Conservation (phyloP, 2,797 vertebrate genomes). For the Streptopelia turtur region DNA sequence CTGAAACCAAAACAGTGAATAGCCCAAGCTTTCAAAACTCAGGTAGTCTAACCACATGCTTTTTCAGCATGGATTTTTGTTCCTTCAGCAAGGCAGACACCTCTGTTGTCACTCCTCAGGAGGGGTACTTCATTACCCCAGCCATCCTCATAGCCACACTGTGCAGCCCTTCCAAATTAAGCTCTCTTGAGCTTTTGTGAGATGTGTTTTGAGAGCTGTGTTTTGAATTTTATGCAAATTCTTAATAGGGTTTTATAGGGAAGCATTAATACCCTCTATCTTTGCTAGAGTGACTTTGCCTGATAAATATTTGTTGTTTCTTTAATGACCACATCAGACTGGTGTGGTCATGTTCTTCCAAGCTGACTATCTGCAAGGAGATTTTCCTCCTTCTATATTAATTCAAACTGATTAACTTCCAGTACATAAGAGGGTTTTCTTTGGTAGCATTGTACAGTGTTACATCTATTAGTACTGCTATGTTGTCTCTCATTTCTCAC, state of each 20-base stretch:
- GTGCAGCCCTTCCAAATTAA: not conserved
- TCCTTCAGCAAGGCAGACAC: not conserved
- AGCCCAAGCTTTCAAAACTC: not conserved
- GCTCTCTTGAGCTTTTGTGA: not conserved
- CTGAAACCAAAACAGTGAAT: not conserved
- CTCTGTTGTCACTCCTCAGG: not conserved
- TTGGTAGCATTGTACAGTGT: not conserved
- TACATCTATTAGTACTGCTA: not conserved
- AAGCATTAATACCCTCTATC: not conserved
- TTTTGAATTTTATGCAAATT: not conserved
- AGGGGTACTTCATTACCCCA: rapidly evolving
- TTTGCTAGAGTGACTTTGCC: not conserved
- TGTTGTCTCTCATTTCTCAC: not conserved
- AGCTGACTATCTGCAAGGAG: not conserved
- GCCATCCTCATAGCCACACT: not conserved
- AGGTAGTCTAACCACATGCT: not conserved
- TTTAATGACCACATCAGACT: not conserved
- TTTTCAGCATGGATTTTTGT: not conserved
- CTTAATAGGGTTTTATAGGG: not conserved
- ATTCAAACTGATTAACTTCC: not conserved
- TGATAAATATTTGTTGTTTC: not conserved
- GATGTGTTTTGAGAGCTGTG: not conserved
- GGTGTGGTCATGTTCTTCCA: not conserved
- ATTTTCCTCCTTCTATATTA: not conserved
- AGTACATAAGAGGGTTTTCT: not conserved